These are phyloP conservation scores for Sus scrofa DNA, from an alignment of 2,113 vertebrate species.

Conservation along the genomic window DNA sequence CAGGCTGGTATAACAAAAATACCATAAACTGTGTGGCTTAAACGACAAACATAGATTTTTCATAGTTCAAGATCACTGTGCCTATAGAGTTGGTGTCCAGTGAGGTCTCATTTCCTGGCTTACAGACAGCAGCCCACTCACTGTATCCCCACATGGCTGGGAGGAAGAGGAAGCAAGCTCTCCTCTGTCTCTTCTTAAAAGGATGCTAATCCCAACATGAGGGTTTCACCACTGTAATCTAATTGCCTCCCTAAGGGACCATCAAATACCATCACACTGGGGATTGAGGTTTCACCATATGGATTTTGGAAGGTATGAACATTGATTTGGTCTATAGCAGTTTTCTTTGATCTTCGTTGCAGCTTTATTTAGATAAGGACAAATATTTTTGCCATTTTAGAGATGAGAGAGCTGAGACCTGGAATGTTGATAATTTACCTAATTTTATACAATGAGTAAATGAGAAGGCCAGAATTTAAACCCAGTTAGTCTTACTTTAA, in stretches of 20 bases:
- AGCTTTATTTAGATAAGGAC: background rate
- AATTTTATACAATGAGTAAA: slow-evolving; percentile 5
- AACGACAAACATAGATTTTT: background rate
- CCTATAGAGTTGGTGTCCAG: background rate
- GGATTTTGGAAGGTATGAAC: background rate
- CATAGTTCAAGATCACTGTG: background rate
- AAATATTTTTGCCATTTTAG: slow-evolving; percentile 38
- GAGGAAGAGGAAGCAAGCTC: background rate
- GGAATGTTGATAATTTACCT: background rate
- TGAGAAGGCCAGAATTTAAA: slow-evolving; percentile 27
- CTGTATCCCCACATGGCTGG: background rate
- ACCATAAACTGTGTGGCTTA: background rate
- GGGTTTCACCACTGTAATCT: fast-evolving
- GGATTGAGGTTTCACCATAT: background rate
- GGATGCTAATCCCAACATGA: background rate
- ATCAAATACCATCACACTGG: background rate
- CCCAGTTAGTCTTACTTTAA: background rate
- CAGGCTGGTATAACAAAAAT: background rate
- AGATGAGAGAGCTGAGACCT: slow-evolving; percentile 28
- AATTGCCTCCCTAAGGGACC: background rate
- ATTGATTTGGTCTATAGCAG: background rate
- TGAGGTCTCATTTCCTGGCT: background rate
- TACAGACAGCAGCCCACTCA: background rate
- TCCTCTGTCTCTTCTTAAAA: background rate
- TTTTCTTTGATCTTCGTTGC: slow-evolving; percentile 20